phyloP scores from a whole-genome alignment of 2,113 vertebrate species.

The Solea solea region DNA sequence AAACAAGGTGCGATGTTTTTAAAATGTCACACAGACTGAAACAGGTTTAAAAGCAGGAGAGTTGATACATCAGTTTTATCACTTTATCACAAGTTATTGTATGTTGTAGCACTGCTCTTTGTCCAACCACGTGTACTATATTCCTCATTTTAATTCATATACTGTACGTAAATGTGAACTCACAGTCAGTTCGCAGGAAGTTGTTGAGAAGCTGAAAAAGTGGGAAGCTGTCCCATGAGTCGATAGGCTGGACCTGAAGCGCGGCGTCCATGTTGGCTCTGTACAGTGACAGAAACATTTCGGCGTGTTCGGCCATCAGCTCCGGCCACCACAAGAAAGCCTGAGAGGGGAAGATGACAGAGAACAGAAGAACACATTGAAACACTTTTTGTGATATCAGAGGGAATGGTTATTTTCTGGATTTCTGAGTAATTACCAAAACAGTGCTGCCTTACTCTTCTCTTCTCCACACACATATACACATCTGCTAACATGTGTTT shows the following conservation, averaged over 20 bases:
- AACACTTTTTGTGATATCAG: background rate
- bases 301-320: conserved; percentile 90
- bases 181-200: conserved; percentile 90
- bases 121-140: no score
- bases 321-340: conserved; percentile 97
- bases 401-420: no score
- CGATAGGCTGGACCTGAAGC: conserved; percentile 87
- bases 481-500: no score
- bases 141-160: background rate
- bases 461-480: no score
- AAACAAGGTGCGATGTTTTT: no score
- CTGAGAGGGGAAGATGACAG: conserved; percentile 66
- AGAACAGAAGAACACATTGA: background rate
- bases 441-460: no score
- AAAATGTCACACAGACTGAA: no score
- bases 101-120: no score
- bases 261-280: conserved; percentile 90
- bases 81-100: no score
- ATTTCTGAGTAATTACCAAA: no score
- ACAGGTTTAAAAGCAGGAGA: no score
- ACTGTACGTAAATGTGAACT: conserved; percentile 60
- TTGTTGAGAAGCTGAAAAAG: conserved; percentile 98
- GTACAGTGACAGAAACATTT: conserved; percentile 95
- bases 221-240: conserved; percentile 97
- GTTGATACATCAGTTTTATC: no score